Percentiles rank a stretch among this genome's conserved stretches.
These are phyloP conservation scores for Acestrorhynchus altus DNA, from an alignment of 2,797 vertebrate species.

Conservation along the genomic window DNA sequence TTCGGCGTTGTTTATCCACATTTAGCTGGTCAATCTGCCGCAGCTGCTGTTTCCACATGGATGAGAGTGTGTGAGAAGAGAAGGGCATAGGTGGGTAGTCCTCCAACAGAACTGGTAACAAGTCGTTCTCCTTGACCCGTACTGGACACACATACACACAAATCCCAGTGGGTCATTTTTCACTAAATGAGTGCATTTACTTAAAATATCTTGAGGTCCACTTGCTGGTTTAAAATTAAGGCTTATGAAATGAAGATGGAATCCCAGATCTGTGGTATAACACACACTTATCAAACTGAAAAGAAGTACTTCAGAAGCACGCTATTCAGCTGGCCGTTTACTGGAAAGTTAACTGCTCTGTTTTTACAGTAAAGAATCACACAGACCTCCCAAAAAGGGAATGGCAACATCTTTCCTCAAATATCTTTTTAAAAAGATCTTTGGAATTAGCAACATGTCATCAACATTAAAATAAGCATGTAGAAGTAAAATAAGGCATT, in stretches of 20 bases:
- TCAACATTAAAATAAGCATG: no score
- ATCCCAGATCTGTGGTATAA: background rate
- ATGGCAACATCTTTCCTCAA: no score
- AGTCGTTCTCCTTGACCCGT: conserved; percentile 83
- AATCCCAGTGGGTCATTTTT: background rate
- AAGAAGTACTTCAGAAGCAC: no score
- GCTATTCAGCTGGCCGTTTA: background rate
- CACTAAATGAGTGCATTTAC: background rate
- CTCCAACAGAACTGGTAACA: conserved; percentile 85
- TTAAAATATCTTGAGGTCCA: background rate
- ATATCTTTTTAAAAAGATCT: no score
- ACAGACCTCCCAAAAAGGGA: no score
- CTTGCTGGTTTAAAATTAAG: background rate
- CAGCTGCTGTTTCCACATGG: conserved; percentile 91
- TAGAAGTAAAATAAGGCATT: no score
- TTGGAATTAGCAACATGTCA: no score
- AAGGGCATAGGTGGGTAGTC: conserved; percentile 88
- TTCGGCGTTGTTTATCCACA: conserved; percentile 68
- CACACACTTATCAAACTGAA: background rate
- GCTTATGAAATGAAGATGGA: background rate
- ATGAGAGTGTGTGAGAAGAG: conserved; percentile 79
- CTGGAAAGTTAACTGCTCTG: background rate
- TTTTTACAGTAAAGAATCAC: background rate
- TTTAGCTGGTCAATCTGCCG: conserved; percentile 83
- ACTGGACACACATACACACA: conserved; percentile 71